phyloP scores from a whole-genome alignment of 2,113 vertebrate genomes.

The Sturnira hondurensis region DNA sequence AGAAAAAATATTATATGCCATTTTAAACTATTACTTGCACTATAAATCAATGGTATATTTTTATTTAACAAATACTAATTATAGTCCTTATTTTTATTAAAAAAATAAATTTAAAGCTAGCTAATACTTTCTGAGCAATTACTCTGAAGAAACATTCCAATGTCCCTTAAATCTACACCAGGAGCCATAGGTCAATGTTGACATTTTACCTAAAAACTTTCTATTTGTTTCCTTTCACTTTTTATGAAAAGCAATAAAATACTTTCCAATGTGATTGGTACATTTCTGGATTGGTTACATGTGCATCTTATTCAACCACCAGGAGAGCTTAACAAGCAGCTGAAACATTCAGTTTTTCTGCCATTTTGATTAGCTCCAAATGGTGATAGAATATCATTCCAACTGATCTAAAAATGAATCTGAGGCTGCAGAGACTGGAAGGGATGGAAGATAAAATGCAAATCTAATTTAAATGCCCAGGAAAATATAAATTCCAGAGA shows the following conservation, averaged over 20 bases:
- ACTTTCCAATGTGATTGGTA: background rate
- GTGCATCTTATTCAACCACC: background rate
- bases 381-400: background rate
- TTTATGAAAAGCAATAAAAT: conserved; percentile 12
- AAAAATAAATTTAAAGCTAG: background rate
- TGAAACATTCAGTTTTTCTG: background rate
- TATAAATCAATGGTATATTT: background rate
- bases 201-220: conserved; percentile 14
- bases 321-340: background rate
- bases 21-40: conserved; percentile 15
- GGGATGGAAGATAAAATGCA: background rate
- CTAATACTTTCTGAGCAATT: background rate
- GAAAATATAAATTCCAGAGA: background rate
- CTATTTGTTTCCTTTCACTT: background rate
- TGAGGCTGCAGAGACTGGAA: background rate
- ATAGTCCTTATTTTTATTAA: background rate
- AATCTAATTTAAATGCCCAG: background rate
- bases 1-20: background rate
- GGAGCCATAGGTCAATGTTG: background rate
- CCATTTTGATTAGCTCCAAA: background rate
- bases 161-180: background rate
- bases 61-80: background rate
- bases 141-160: background rate
- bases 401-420: background rate
- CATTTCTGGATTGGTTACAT: background rate